Conservation (phyloP, 2,113 vertebrate genomes). For the Cyphomyrus plagiostoma region DNA sequence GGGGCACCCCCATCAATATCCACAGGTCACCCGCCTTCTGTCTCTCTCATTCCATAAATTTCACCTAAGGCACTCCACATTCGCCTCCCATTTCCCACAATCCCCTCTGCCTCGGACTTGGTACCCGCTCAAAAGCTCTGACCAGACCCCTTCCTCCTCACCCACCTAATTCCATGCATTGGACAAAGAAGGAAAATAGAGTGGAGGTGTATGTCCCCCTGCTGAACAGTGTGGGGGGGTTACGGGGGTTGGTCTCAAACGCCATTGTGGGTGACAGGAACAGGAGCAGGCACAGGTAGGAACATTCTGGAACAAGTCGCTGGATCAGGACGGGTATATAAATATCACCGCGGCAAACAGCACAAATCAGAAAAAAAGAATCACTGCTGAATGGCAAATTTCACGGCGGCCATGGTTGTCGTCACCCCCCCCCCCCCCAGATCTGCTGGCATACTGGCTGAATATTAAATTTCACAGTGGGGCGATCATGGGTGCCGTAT, state of each 20-base stretch:
- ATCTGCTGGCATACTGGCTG: not conserved
- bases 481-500: not conserved
- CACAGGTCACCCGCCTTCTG: slow-evolving; percentile 16
- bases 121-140: not conserved
- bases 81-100: slow-evolving; percentile 35
- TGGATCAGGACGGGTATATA: not conserved
- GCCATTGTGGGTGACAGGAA: not conserved
- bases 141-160: not conserved
- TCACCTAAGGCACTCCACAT: slow-evolving; percentile 34
- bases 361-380: not conserved
- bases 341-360: not conserved
- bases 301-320: not conserved
- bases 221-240: not conserved
- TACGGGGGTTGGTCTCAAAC: not conserved
- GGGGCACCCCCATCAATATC: not conserved
- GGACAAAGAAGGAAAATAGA: not conserved
- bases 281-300: not conserved
- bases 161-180: not conserved
- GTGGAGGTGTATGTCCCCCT: not conserved
- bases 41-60: slow-evolving; percentile 33
- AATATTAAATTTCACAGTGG: not conserved
- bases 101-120: slow-evolving; percentile 25
- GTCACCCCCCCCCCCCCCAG: no score
- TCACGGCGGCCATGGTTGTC: not conserved
- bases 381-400: not conserved